A percentile compares a stretch with the other conserved stretches of the same genome.
These are phyloP conservation scores for Amia ocellicauda DNA, from an alignment of 2,113 vertebrate species.

Conservation along the genomic window DNA sequence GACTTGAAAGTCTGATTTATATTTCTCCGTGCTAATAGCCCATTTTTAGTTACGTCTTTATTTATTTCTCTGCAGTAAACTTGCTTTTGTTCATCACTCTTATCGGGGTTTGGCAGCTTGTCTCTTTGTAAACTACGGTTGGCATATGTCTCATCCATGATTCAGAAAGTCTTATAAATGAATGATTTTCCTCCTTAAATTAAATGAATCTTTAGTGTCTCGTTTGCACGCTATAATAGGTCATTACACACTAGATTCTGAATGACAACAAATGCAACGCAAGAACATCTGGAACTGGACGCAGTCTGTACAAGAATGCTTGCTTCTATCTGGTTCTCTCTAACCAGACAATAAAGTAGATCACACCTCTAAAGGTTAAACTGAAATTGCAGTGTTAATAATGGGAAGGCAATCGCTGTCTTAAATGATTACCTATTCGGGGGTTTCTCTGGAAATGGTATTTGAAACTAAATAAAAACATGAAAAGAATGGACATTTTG, in stretches of 20 bases:
- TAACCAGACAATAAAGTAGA: not conserved
- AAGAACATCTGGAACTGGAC: not conserved
- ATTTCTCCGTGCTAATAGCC: constrained; percentile 14
- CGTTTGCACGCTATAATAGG: constrained; percentile 24
- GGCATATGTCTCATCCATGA: constrained; percentile 11
- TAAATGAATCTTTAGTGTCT: constrained; percentile 25
- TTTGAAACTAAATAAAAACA: too few species aligned
- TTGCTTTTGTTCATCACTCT: constrained; percentile 25
- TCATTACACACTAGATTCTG: constrained; percentile 18
- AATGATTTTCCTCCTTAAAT: constrained; percentile 34
- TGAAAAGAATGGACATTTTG: too few species aligned
- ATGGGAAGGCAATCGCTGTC: too few species aligned
- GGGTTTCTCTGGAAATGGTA: too few species aligned
- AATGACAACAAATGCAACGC: constrained; percentile 10
- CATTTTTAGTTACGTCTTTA: constrained; percentile 27
- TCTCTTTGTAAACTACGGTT: constrained; percentile 22
- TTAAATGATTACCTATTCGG: too few species aligned
- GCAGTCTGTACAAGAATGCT: constrained; percentile 23
- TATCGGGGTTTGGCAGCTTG: constrained; percentile 51
- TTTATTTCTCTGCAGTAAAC: constrained; percentile 26
- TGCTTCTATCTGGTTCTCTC: not conserved
- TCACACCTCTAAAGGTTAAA: constrained; percentile 46
- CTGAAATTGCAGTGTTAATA: too few species aligned
- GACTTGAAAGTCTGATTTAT: constrained; percentile 10
- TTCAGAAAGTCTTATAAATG: constrained; percentile 24